phyloP scores from a whole-genome alignment of 2,888 invertebrate genomes.

The Encarsia formosa region DNA sequence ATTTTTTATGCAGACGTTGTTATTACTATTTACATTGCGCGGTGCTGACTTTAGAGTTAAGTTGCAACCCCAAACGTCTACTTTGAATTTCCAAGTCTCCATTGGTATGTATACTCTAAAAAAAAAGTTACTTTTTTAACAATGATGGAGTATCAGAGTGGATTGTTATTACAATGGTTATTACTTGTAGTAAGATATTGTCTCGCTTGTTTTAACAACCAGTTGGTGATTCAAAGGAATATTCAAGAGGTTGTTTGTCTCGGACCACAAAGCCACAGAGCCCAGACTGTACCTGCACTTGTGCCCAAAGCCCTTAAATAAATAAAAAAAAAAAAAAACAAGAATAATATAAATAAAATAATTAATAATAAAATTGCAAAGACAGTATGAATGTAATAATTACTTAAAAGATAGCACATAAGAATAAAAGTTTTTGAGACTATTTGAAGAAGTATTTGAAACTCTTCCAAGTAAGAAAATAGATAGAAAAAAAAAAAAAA shows the following conservation, averaged over 20 bases:
- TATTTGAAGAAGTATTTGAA: too few relatives aligned
- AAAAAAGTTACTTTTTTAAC: too few relatives aligned
- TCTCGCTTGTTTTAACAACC: constrained; percentile 45
- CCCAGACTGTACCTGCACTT: constrained; percentile 54
- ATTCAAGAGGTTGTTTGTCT: constrained; percentile 46
- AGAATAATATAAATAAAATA: too few relatives aligned
- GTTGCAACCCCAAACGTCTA: constrained; percentile 49
- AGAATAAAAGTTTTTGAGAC: too few relatives aligned
- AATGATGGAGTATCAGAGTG: too few relatives aligned
- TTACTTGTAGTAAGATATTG: constrained; percentile 53
- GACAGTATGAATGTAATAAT: too few relatives aligned
- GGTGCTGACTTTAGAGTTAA: constrained; percentile 39
- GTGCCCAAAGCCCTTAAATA: constrained; percentile 50
- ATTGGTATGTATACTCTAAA: constrained; percentile 52
- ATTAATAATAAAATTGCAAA: too few relatives aligned
- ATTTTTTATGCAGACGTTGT: constrained; percentile 45
- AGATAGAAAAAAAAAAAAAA: constrained; percentile 7
- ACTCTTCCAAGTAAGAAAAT: too few relatives aligned
- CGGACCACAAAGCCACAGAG: constrained; percentile 53
- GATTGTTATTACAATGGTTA: constrained; percentile 3
- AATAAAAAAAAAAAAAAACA: too few relatives aligned
- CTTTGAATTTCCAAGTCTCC: constrained; percentile 49
- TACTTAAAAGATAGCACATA: too few relatives aligned
- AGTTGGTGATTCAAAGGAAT: constrained; percentile 47
- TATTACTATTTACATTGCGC: too few relatives aligned